Base-by-base conservation (phyloP, 2,797 vertebrate species). In the Notolabrus celidotus region DNA sequence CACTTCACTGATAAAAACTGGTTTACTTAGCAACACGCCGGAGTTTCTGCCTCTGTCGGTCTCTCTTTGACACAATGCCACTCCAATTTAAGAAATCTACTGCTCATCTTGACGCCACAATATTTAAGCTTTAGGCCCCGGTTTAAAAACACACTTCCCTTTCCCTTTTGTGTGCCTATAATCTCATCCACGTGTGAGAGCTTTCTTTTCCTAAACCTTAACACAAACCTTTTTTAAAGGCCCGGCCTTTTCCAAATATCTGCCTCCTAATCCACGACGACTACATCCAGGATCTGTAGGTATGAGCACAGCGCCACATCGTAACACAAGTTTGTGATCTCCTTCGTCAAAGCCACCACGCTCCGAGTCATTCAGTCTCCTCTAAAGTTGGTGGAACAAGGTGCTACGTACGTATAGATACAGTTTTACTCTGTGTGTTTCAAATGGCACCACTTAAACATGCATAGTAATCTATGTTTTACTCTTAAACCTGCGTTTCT, bases 191-290 rank as follows among this genome's bases (percentile, higher is more conserved):
- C 11, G 10, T 41, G 25, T 55, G n/a, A n/a, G 31, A 62, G 29
- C 69, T 2, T 66, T 41, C 36, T 39, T 64, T 29, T 17, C 38
- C 45, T 12, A 59, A 69, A 75, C 27, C 20, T 59, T 43, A 74
- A 20, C 43, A 60, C 31, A 62, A 70, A 85, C 76, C 36, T 82
- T n/a, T n/a, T n/a, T n/a, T n/a, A n/a, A 93, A 93, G 93, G 92
- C 88, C 92, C 91, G 84, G 91, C 92, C 93, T 93, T 86, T 84
- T 87, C n/a, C 87, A 79, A 70, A 68, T 54, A 83, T 80, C 79
- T 83, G 76, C 50, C 62, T 67, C 60, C 77, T 76, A 66, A 43
- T 36, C 71, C 72, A 38, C 34, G 70, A 85, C 22, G 29, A 64
- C 49, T 68, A 73, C 53, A 57, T 53, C 47, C 71, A 43, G 29